A percentile compares a stretch with the other conserved stretches of the same genome.
Evolutionary conservation across 2,797 vertebrate genomes (phyloP).

Genomic region (Mus spretus): DNA sequence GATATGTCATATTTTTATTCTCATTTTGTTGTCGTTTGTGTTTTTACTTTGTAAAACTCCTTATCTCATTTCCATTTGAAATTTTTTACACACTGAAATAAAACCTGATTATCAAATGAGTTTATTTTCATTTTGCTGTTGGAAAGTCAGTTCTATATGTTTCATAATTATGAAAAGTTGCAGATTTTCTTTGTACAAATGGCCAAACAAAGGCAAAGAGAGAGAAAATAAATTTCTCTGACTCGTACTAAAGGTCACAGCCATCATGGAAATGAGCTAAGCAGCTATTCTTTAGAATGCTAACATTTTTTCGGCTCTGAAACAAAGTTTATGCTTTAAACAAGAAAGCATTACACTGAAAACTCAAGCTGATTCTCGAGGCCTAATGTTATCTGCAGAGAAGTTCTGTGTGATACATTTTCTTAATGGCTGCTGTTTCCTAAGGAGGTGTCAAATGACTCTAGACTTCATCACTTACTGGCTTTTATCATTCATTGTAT

Average conservation of each 20-base stretch:
- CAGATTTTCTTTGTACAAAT: not conserved
- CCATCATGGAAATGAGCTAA: not conserved
- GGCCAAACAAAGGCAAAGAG: not conserved
- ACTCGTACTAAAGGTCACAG: not conserved
- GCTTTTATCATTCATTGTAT: not conserved
- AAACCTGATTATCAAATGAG: constrained; percentile 18
- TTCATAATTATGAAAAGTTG: not conserved
- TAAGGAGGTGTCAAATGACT: not conserved
- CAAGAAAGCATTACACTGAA: not conserved
- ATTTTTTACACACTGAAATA: not conserved
- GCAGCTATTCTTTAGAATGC: not conserved
- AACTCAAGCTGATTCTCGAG: not conserved
- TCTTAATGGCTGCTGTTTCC: not conserved
- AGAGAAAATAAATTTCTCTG: not conserved
- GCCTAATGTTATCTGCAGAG: not conserved
- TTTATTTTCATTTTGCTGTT: constrained; percentile 45
- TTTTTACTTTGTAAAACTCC: not conserved
- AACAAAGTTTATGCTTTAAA: constrained; percentile 6
- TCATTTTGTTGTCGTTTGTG: not conserved
- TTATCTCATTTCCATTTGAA: not conserved
- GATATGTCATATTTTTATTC: not conserved
- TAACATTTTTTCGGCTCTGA: not conserved
- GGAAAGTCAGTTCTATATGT: not conserved
- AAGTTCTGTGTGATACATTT: not conserved
- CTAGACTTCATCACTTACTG: constrained; percentile 5